Base-by-base conservation (phyloP, 2,113 vertebrate genomes). In the Seriola quinqueradiata region DNA sequence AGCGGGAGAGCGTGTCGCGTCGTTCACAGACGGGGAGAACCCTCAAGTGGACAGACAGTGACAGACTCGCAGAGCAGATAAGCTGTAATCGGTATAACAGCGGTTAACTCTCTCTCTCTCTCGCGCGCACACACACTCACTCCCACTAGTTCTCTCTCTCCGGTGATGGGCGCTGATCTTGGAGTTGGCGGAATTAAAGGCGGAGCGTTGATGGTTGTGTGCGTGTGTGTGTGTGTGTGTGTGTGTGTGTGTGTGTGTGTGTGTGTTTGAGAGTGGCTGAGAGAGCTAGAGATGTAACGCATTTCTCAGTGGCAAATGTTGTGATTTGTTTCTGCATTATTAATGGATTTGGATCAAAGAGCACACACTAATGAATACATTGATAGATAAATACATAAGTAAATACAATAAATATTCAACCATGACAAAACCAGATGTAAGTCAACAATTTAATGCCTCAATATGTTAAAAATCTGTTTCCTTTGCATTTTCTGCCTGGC, bases 1-100 rank as follows among this genome's bases (percentile, higher is more conserved):
- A 55, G 19, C 19, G 48, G 40, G 23, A 50, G 48, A 54, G 71
- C 5, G 44, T 23, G 59, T 54, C 6, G 63, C 46, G 61, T 21
- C 11, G 52, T 8, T 61, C 77, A 54, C 64, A 59, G 44, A 59
- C n/a, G 69, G 34, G 59, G 67, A 65, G 23, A 83, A 83, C 73
- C 85, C 83, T 85, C 63, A 54, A 85, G 82, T 83, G 78, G 81
- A 88, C 77, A 84, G 63, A 75, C 70, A 73, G 90, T 88, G 85
- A 80, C 75, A 82, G 86, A 91, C 92, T 94, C 95, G 94, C 95
- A 93, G 89, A 93, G 84, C 89, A 89, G 94, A 94, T 94, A 86
- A 95, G 94, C 92, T 83, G 83, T 97, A 97, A 97, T 95, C 96
- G 90, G 97, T 97, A 96, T 95, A 89, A 93, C 93, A 93, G 83